These are phyloP conservation scores for Platygyra sinensis DNA, from an alignment of 64 coral and sea anemone genomes.

Conservation along the genomic window DNA sequence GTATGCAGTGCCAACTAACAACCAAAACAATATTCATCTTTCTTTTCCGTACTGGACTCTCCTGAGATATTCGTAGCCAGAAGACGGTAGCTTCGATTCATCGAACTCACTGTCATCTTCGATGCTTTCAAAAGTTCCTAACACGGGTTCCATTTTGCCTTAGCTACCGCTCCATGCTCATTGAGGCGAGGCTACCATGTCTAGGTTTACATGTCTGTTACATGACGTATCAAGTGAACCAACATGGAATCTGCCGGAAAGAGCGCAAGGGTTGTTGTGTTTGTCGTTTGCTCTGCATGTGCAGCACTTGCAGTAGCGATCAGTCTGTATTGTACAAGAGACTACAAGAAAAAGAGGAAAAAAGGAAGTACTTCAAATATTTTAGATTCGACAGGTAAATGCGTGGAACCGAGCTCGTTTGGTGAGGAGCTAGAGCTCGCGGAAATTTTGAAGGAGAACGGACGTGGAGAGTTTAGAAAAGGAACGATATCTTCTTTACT, in stretches of 20 bases:
- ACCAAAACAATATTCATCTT: not conserved
- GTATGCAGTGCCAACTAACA: not conserved
- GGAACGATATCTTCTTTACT: constrained; percentile 18
- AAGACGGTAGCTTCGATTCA: constrained; percentile 49
- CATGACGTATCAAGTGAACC: not conserved
- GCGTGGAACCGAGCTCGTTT: not conserved
- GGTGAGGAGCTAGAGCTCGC: not conserved
- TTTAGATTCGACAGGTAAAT: not conserved
- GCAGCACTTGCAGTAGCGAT: not conserved
- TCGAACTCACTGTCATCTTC: constrained; percentile 41
- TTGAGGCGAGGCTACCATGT: not conserved
- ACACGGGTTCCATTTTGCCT: constrained; percentile 55
- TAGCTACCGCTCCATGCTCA: not conserved
- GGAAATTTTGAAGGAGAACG: constrained; percentile 31
- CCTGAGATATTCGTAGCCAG: constrained; percentile 64
- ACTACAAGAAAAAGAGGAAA: not conserved
- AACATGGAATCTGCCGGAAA: constrained; percentile 20
- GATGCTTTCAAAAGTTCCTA: constrained; percentile 40
- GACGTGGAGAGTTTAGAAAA: constrained; percentile 32
- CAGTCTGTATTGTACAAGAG: constrained; percentile 8
- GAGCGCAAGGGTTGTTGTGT: not conserved
- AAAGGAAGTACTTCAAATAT: not conserved
- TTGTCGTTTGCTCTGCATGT: constrained; percentile 15
- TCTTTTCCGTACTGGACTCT: constrained; percentile 65
- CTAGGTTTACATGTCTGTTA: constrained; percentile 5